phyloP scores from a whole-genome alignment of 2,113 vertebrate species.

The Colius striatus region DNA sequence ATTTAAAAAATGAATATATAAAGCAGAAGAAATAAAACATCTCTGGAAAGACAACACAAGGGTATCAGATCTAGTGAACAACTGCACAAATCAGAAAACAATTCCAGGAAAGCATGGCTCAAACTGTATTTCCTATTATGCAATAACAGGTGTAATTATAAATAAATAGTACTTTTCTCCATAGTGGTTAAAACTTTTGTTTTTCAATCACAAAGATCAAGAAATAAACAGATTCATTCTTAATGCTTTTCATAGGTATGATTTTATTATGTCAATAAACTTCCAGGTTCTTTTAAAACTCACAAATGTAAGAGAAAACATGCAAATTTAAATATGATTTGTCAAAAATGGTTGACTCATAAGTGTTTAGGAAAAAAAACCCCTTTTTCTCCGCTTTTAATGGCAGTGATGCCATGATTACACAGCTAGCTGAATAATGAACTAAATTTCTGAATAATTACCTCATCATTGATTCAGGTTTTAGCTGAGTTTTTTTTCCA shows the following conservation, averaged over 20 bases:
- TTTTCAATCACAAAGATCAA: not conserved
- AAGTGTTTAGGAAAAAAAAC: not conserved
- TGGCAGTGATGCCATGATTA: not conserved
- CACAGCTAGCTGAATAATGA: constrained; percentile 11
- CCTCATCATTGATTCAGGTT: not conserved
- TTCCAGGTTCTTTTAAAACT: not conserved
- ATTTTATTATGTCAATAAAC: not conserved
- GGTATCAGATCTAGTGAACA: not conserved
- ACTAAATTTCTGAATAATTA: constrained; percentile 24
- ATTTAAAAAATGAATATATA: not conserved
- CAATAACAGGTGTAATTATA: constrained; percentile 51
- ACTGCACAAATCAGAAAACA: constrained; percentile 51
- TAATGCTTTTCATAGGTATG: not conserved
- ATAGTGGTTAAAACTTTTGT: not conserved
- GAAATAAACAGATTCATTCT: not conserved
- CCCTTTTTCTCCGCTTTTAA: constrained; percentile 2
- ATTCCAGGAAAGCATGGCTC: constrained; percentile 63
- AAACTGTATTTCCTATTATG: constrained; percentile 59
- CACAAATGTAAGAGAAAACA: not conserved
- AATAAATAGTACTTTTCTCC: constrained; percentile 13
- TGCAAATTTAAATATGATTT: not conserved
- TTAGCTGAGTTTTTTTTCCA: not conserved
- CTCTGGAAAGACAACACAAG: not conserved
- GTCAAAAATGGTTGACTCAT: not conserved
- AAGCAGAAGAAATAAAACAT: not conserved